Evolutionary conservation across 2,113 vertebrate genomes (phyloP).

Genomic region (Apodemus speciosus): DNA sequence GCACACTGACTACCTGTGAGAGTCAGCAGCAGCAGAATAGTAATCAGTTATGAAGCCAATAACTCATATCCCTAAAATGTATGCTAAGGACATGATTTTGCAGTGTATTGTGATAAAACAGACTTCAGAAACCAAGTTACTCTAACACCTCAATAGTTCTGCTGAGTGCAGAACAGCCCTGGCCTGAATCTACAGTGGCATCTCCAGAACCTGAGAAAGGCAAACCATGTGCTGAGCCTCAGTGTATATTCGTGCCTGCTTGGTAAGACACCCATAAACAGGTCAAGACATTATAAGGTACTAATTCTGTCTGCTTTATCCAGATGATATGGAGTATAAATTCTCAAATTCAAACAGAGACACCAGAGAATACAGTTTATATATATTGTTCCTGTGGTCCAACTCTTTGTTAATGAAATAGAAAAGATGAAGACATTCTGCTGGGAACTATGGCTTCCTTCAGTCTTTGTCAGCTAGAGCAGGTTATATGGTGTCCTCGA

Average conservation of each 20-base stretch:
- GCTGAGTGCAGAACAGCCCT: neutral
- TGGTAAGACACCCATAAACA: neutral
- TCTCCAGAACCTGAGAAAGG: too few relatives aligned
- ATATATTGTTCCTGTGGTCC: neutral
- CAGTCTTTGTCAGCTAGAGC: too few relatives aligned
- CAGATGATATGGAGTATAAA: neutral
- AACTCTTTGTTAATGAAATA: neutral
- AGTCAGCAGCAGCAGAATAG: neutral
- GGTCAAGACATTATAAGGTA: too few relatives aligned
- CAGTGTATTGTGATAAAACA: too few relatives aligned
- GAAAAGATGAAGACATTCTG: neutral
- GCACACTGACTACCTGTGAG: accelerated
- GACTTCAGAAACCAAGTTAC: neutral
- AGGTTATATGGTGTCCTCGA: neutral
- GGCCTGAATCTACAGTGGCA: neutral
- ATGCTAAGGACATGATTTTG: neutral
- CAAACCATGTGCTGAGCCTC: neutral
- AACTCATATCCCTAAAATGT: neutral
- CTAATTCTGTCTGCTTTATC: neutral
- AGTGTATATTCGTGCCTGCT: accelerated
- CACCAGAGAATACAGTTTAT: neutral
- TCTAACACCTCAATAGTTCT: too few relatives aligned
- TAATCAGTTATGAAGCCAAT: neutral
- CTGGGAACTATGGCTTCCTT: neutral
- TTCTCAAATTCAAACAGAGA: neutral